Base-by-base conservation (phyloP, 2,888 invertebrate genomes). In the Macroteleia sp. region DNA sequence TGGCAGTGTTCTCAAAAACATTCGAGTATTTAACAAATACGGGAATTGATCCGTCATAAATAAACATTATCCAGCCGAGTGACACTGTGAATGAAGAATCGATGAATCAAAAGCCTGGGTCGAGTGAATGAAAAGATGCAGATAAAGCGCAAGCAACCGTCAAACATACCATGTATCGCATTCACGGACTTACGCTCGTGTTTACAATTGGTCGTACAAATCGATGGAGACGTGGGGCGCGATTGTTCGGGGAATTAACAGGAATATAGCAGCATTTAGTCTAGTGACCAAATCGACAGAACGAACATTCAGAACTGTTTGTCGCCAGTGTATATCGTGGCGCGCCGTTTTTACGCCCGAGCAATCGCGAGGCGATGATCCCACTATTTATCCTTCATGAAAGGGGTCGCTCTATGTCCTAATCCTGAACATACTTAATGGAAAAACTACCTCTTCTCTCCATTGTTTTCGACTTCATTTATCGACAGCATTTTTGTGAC, bases 181-280 rank as follows among this genome's bases (percentile, higher is more conserved):
- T 76, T 76, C 69, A 76, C 64, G 70, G 76, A 76, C 76, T 76
- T 76, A 77, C 70, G 70, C 66, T 66, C 39, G 36, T 77, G 54
- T 77, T 77, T 77, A 70, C 77, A 70, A 59, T 64, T 61, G 62
- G 64, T 71, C 59, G 66, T 70, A 50, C 66, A 46, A 73, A 77
- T 78, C 73, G 69, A 78, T 62, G 78, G 64, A 78, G 73, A 74
- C 67, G 39, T 67, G 77, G 73, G 71, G 77, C 44, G 66, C 77
- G 67, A 77, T 77, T 77, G 77, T 77, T 77, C 67, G 48, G 66
- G 73, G 77, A 77, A 77, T 77, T 73, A 77, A 71, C 77, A 25
- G 67, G 73, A 66, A 71, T 71, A 66, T 61, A 77, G 66, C 46
- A 41, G 77, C 77, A 34, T 77, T 77, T 77, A 71, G 71, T 71